These are phyloP conservation scores for Melanotaenia trifasciata DNA, from an alignment of 2,797 vertebrate species.

Conservation along the genomic window DNA sequence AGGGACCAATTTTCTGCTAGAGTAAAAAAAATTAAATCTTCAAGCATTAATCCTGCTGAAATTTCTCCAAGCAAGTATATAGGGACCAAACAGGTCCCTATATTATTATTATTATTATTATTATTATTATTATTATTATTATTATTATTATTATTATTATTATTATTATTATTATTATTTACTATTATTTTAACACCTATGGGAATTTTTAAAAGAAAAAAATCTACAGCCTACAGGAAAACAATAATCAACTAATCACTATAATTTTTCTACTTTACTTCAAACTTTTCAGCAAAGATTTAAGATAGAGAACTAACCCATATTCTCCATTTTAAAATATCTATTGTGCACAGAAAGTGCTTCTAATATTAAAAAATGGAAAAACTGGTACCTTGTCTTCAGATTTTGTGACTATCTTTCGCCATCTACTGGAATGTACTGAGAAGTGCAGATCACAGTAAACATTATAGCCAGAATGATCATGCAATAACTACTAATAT, in stretches of 20 bases:
- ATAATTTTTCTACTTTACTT: background rate
- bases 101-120: background rate
- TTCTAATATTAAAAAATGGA: background rate
- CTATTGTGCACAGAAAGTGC: background rate
- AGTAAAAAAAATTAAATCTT: background rate
- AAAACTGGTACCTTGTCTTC: background rate
- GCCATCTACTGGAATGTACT: constrained; percentile 63
- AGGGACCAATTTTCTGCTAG: background rate
- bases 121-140: background rate
- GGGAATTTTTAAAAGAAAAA: background rate
- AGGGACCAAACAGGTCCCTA: constrained; percentile 7
- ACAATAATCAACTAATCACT: background rate
- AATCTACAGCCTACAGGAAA: background rate
- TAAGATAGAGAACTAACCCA: background rate
- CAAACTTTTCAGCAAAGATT: background rate
- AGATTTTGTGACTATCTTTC: constrained; percentile 35
- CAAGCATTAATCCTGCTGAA: background rate
- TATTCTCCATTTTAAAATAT: background rate
- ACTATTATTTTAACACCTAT: too few relatives aligned
- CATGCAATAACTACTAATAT: background rate
- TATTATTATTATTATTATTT: too few relatives aligned
- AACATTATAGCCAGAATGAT: background rate
- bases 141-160: too few relatives aligned
- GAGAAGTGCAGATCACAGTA: background rate
- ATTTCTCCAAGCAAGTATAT: constrained; percentile 9